These are phyloP conservation scores for Cygnus buccinator DNA, from an alignment of 2,113 vertebrate species.

Conservation along the genomic window DNA sequence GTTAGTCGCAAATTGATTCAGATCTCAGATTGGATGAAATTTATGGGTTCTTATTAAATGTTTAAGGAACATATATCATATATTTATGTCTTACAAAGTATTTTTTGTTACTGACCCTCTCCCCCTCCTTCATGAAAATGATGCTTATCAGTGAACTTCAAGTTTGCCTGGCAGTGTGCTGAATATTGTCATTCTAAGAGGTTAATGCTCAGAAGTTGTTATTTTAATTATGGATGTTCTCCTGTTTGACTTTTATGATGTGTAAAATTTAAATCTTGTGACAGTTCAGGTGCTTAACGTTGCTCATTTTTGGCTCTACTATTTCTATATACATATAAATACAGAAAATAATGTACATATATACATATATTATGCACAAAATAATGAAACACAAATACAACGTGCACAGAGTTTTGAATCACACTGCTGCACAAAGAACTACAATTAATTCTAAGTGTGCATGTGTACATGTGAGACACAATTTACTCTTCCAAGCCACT, in stretches of 20 bases:
- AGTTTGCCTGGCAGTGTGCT: background rate
- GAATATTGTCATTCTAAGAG: background rate
- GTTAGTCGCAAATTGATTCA: background rate
- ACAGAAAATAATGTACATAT: too few relatives aligned
- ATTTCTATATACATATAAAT: background rate
- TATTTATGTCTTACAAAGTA: background rate
- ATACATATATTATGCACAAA: background rate
- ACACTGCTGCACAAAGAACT: background rate
- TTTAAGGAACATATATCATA: background rate
- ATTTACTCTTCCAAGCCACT: background rate
- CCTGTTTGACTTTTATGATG: background rate
- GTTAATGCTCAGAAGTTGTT: background rate
- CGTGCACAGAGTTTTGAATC: background rate
- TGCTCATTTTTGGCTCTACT: background rate
- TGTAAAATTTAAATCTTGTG: background rate
- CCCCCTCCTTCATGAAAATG: background rate
- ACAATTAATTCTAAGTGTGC: background rate
- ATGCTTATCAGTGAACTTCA: background rate
- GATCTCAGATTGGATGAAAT: background rate
- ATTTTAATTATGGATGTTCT: background rate
- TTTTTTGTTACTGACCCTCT: background rate
- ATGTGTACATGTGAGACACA: background rate
- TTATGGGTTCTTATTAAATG: background rate
- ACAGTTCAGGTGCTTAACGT: background rate
- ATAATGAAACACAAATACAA: background rate